A percentile compares a stretch with the other conserved stretches of the same genome.
These are phyloP conservation scores for Melanostoma scalare DNA, from an alignment of 2,888 invertebrate genomes.

Conservation along the genomic window DNA sequence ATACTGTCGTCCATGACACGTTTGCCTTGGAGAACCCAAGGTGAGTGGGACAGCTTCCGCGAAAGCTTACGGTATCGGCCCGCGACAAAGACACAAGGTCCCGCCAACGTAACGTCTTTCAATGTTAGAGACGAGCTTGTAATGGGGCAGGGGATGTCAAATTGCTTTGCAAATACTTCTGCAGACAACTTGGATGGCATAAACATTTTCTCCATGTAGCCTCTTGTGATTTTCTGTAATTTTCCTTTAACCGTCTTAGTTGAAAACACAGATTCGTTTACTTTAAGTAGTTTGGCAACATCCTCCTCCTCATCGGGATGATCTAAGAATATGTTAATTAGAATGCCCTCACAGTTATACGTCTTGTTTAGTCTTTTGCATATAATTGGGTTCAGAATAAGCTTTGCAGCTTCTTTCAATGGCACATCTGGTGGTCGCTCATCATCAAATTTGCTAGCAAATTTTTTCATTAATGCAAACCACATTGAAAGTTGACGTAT, in stretches of 20 bases:
- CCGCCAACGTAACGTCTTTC: slow-evolving; percentile 77
- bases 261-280: slow-evolving; percentile 77
- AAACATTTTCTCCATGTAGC: slow-evolving; percentile 85
- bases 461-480: slow-evolving; percentile 84
- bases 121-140: slow-evolving; percentile 78
- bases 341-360: slow-evolving; percentile 83
- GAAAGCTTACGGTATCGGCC: slow-evolving; percentile 92
- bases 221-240: slow-evolving; percentile 85
- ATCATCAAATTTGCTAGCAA: slow-evolving; percentile 82
- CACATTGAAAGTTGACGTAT: slow-evolving; percentile 87
- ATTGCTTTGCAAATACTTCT: slow-evolving; percentile 83
- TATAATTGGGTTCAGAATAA: slow-evolving; percentile 85
- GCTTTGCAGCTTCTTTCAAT: slow-evolving; percentile 92
- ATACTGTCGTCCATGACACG: slow-evolving; percentile 93
- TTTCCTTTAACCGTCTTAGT: slow-evolving; percentile 74
- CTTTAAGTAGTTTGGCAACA: slow-evolving; percentile 81
- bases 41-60: slow-evolving; percentile 94
- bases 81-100: slow-evolving; percentile 80
- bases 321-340: slow-evolving; percentile 81
- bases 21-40: slow-evolving; percentile 93
- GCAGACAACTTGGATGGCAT: slow-evolving; percentile 82
- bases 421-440: slow-evolving; percentile 82
- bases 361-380: slow-evolving; percentile 83
- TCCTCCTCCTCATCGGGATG: slow-evolving; percentile 85
- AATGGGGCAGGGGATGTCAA: slow-evolving; percentile 83